phyloP scores from a whole-genome alignment of 92 coral and sea anemone species.

The Epizoanthus illoricatus region DNA sequence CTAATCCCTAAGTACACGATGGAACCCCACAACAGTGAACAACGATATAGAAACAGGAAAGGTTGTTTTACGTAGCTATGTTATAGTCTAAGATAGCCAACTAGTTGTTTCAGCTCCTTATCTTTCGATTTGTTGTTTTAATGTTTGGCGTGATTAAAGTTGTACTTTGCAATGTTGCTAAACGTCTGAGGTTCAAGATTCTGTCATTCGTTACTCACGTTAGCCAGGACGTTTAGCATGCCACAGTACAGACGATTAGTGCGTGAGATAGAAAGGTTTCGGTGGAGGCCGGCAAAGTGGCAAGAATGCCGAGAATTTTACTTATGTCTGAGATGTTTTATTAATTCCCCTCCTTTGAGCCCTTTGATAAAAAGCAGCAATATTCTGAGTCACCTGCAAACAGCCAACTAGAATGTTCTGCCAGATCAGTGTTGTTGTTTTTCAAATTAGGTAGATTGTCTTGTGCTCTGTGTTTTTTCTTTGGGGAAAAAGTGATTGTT shows the following conservation, averaged over 20 bases:
- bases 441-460: background rate
- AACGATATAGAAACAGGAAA: background rate
- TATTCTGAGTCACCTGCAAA: background rate
- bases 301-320: conserved; percentile 26
- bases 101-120: background rate
- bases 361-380: background rate
- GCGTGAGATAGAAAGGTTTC: background rate
- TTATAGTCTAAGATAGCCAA: background rate
- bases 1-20: conserved; percentile 23
- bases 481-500: background rate
- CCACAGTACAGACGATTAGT: conserved; percentile 1
- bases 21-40: background rate
- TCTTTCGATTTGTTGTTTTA: background rate
- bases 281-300: background rate
- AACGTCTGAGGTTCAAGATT: background rate
- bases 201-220: background rate
- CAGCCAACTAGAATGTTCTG: background rate
- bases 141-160: background rate
- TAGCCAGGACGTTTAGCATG: background rate
- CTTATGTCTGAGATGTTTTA: conserved; percentile 10
- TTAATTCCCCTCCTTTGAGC: conserved; percentile 4
- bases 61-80: background rate
- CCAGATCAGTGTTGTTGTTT: background rate
- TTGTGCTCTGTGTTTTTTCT: background rate
- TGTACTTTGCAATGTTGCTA: background rate